Evolutionary conservation across 2,888 invertebrate genomes (phyloP), one percentile per base, ranked within the genome.

Genomic region (Exephanes ischioxanthus): DNA sequence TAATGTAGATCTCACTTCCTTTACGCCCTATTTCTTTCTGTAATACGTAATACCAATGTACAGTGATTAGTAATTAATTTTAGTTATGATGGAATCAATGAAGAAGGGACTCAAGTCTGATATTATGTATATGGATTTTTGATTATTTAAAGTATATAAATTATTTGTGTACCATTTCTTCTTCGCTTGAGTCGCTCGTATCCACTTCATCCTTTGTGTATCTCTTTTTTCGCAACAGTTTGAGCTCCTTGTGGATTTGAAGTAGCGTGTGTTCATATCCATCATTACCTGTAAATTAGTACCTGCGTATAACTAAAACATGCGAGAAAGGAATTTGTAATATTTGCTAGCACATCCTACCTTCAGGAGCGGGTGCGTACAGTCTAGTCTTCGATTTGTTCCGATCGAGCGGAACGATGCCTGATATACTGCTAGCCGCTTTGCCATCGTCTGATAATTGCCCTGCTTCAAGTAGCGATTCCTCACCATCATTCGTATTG

Each of bases 21-120:
- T 30, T 67, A 3, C 9, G 22, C 67, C 77, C 77, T 53, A 77
- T 68, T 77, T 77, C 77, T 55, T 37, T 51, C 77, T 77, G 67
- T 67, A 41, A n/a, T 41, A 55, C 37, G 37, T 37, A 7, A 37
- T 37, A 37, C 37, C 3, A 37, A 37, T 66, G 33, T 67, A 22
- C 41, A 19, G 41, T 41, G 67, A 63, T 72, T 19, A 72, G 22
- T 72, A 41, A 55, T 55, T 45, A 41, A 58, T 45, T 73, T 61
- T 30, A 41, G 30, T 66, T n/a, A n/a, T 66, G 14, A 37, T 53
- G 5, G 9, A 0, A 7, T 37, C 37, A 37, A 37, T 37, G 37
- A 37, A n/a, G 22, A 55, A 55, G 22, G n/a, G 19, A 22, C 55
- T 55, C 2, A 1, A n/a, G 16, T 55, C 9, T 55, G 1, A 55